phyloP scores from a whole-genome alignment of 2,113 vertebrate genomes.

The Trochalopteron elliotii region DNA sequence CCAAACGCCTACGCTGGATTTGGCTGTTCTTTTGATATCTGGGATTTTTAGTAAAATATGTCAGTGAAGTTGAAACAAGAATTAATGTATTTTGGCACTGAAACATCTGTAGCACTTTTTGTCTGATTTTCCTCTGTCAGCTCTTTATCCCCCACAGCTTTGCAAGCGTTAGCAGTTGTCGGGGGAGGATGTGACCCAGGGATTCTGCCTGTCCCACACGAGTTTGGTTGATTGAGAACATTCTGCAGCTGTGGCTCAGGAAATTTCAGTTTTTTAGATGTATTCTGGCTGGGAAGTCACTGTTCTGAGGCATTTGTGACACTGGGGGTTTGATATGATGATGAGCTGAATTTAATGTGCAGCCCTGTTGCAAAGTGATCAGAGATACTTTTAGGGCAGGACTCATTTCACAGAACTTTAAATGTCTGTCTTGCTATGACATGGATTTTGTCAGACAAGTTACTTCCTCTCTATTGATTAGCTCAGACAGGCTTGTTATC shows the following conservation, averaged over 20 bases:
- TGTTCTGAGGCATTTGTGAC: not conserved
- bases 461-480: not conserved
- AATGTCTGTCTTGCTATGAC: not conserved
- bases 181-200: rapidly evolving
- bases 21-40: not conserved
- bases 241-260: not conserved
- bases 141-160: not conserved
- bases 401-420: not conserved
- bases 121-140: not conserved
- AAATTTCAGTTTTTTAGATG: rapidly evolving
- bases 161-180: not conserved
- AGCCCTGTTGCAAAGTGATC: not conserved
- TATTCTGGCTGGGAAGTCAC: not conserved
- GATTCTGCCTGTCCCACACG: not conserved
- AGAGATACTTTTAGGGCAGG: not conserved
- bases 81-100: not conserved
- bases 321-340: not conserved
- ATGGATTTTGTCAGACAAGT: not conserved
- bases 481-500: not conserved
- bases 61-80: not conserved
- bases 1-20: not conserved
- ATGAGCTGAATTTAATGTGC: not conserved
- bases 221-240: not conserved
- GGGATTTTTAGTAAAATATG: not conserved
- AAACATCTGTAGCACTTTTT: not conserved